Base-by-base conservation (phyloP, 2,113 vertebrate genomes). In the Marcusenius ussheri region DNA sequence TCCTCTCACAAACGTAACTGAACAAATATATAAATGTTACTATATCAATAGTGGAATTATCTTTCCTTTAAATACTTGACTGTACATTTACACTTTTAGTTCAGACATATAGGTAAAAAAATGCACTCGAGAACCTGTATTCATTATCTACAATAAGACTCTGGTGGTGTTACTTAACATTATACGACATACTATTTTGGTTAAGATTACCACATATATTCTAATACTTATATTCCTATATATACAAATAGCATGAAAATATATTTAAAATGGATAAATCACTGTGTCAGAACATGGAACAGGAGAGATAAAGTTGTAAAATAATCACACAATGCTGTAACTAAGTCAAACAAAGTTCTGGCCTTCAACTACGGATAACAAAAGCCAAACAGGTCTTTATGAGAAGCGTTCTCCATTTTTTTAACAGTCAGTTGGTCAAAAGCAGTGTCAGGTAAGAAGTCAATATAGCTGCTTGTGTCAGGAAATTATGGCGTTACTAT, bases 351-450 rank as follows among this genome's bases (percentile, higher is more conserved):
- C 89, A 92, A 92, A 93, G 92, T 86, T 88, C 70, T 77, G 92
- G 45, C 42, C 42, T 77, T 89, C 74, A n/a, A 90, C 86, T 93
- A 91, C 91, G 90, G 86, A 88, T 91, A 94, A 93, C 93, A 90
- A 93, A 88, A 90, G 45, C 90, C 27, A 35, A 91, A 91, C 87
- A 91, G 84, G 83, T 83, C 35, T 83, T 83, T 47, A 24, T 46
- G 19, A 83, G 21, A 35, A 42, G 21, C 17, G 7, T 11, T 45
- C 5, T 46, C 35, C 15, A 0, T 83, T 83, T 47, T 47, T 47
- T 9, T 46, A 45, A 21, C 80, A 45, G 35, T 83, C 5, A 77
- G 5, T 1, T 39, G 15, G 11, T 39, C 17, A 46, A 10, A 42
- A 6, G 31, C 13, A 31, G 66, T 35, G 4, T 15, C 8, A 70